These are phyloP conservation scores for Lithobates pipiens DNA, from an alignment of 2,797 vertebrate genomes.

Conservation along the genomic window DNA sequence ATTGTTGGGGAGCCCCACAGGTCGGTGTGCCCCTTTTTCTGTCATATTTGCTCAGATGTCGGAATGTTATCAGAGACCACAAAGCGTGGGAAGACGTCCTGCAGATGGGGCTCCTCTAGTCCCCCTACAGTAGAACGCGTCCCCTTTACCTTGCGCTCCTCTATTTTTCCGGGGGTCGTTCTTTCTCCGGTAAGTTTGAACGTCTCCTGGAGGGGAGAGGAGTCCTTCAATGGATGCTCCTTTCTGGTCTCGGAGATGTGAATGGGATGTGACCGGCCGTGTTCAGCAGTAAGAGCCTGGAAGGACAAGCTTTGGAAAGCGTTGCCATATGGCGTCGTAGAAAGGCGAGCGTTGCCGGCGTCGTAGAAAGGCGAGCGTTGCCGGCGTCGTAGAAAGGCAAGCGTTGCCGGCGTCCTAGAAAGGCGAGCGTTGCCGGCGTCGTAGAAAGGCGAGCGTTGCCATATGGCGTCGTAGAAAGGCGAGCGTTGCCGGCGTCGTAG, in stretches of 20 bases:
- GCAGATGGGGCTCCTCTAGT: no score
- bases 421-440: no score
- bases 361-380: neutral
- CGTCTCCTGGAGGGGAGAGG: neutral
- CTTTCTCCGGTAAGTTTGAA: neutral
- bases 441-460: no score
- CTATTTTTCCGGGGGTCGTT: no score
- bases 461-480: neutral
- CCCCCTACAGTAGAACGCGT: no score
- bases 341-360: neutral
- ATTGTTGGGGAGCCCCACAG: no score
- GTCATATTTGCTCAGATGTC: no score
- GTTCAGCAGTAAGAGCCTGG: neutral
- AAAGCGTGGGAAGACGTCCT: no score
- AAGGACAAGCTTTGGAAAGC: neutral
- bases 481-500: no score
- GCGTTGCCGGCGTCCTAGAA: neutral
- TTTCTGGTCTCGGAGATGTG: neutral
- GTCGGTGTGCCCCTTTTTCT: no score
- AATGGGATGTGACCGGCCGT: constrained; percentile 1
- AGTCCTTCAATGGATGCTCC: neutral
- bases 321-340: neutral
- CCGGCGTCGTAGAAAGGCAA: neutral
- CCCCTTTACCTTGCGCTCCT: no score
- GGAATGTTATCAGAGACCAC: no score